phyloP scores from a whole-genome alignment of 2,888 invertebrate species.

The Drosophila longiperda region DNA sequence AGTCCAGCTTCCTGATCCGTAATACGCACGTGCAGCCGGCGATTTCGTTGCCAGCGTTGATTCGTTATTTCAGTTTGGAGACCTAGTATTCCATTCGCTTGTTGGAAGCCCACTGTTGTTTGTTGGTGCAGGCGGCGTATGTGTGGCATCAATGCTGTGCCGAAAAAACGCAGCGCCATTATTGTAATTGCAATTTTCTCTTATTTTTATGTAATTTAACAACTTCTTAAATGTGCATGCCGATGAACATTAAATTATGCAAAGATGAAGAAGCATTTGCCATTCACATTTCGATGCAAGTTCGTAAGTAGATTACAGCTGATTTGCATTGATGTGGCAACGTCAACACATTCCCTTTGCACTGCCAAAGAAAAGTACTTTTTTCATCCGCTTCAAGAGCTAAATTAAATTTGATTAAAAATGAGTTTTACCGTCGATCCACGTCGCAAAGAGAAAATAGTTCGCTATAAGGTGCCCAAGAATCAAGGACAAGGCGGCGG shows the following conservation, averaged over 20 bases:
- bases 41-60: constrained; percentile 15
- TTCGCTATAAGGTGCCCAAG: constrained; percentile 90
- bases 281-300: constrained; percentile 15
- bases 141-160: constrained; percentile 37
- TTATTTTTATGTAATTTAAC: constrained; percentile 64
- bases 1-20: constrained; percentile 76
- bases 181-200: constrained; percentile 22
- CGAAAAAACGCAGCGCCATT: constrained; percentile 66
- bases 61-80: background rate
- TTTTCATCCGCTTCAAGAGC: constrained; percentile 23
- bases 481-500: constrained; percentile 87
- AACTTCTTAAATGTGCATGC: constrained; percentile 41
- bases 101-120: background rate
- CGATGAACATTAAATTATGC: constrained; percentile 20
- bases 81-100: constrained; percentile 6
- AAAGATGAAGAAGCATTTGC: background rate
- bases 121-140: constrained; percentile 25
- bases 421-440: constrained; percentile 86
- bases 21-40: constrained; percentile 71
- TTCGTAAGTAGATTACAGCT: constrained; percentile 29
- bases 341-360: constrained; percentile 35
- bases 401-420: constrained; percentile 38
- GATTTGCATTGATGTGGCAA: constrained; percentile 44
- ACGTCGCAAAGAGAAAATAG: constrained; percentile 89
- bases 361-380: constrained; percentile 16